phyloP scores from a whole-genome alignment of 2,113 vertebrate genomes.

The Dipodomys merriami region DNA sequence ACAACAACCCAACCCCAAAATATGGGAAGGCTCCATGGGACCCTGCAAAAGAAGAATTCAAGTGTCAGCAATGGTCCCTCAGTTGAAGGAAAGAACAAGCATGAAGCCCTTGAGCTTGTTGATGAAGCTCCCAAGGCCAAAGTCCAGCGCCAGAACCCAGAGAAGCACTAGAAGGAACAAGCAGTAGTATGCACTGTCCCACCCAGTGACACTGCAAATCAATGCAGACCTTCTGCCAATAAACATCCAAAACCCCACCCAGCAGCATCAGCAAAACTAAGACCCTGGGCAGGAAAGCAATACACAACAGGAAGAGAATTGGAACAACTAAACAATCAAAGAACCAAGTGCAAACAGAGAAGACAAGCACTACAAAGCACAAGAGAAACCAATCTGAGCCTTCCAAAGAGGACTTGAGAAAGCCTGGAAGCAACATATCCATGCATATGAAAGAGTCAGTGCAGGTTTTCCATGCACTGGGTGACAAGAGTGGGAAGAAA shows the following conservation, averaged over 20 bases:
- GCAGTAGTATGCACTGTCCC: background rate
- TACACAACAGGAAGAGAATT: background rate
- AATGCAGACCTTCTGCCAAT: background rate
- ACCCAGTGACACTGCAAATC: background rate
- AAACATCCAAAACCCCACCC: background rate
- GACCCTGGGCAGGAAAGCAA: background rate
- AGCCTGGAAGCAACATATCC: background rate
- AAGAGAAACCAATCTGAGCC: conserved; percentile 37
- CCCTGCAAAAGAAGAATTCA: too few species aligned
- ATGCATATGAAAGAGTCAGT: conserved; percentile 67
- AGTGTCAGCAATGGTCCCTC: too few species aligned
- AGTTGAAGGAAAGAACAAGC: too few species aligned
- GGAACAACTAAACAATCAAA: background rate
- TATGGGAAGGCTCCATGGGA: too few species aligned
- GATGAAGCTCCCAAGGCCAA: too few species aligned
- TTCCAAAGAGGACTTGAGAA: conserved; percentile 40
- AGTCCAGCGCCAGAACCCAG: too few species aligned
- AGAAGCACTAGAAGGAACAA: background rate
- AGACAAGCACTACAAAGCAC: background rate
- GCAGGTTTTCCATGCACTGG: conserved; percentile 36
- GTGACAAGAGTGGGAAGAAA: background rate
- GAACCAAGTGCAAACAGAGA: conserved; percentile 17
- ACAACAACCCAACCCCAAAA: too few species aligned
- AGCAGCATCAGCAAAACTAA: background rate
- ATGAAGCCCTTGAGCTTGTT: too few species aligned